Percentiles rank a stretch among this genome's conserved stretches.
Evolutionary conservation across 2,888 invertebrate species (phyloP).

Genomic region (Therioaphis trifolii): DNA sequence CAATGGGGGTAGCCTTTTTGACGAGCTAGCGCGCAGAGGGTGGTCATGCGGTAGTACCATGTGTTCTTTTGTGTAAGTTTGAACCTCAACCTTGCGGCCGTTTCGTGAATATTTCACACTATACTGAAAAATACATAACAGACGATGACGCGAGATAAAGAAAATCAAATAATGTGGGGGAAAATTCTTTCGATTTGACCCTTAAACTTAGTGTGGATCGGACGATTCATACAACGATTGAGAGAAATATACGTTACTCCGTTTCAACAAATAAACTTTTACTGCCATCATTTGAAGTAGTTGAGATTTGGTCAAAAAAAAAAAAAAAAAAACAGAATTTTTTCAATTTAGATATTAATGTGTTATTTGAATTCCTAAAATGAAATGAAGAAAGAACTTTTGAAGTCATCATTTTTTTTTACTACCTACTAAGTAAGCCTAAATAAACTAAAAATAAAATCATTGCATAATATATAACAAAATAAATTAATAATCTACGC

Average conservation of each 20-base stretch:
- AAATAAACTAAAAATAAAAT: too few relatives aligned
- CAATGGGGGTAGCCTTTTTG: constrained; percentile 54
- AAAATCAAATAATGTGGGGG: background rate
- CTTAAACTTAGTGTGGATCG: background rate
- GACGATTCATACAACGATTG: background rate
- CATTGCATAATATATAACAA: too few relatives aligned
- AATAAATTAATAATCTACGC: too few relatives aligned
- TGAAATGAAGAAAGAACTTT: too few relatives aligned
- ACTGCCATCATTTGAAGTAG: too few relatives aligned
- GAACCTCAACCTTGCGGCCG: background rate
- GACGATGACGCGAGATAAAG: background rate
- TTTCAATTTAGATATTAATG: background rate
- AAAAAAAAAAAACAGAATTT: too few relatives aligned
- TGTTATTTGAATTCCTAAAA: background rate
- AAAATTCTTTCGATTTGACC: constrained; percentile 2
- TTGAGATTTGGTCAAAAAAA: too few relatives aligned
- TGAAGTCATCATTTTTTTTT: too few relatives aligned
- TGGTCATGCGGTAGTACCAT: constrained; percentile 2
- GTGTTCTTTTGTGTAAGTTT: constrained; percentile 29
- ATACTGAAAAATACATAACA: background rate
- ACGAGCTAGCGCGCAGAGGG: constrained; percentile 29
- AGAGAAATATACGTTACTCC: background rate
- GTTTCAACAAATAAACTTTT: background rate
- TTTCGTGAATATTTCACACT: constrained; percentile 35
- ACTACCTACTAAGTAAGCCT: too few relatives aligned